Percentiles rank a stretch among this genome's conserved stretches.
phyloP scores from a whole-genome alignment of 2,888 invertebrate genomes.

The Gasteruption jaculator region DNA sequence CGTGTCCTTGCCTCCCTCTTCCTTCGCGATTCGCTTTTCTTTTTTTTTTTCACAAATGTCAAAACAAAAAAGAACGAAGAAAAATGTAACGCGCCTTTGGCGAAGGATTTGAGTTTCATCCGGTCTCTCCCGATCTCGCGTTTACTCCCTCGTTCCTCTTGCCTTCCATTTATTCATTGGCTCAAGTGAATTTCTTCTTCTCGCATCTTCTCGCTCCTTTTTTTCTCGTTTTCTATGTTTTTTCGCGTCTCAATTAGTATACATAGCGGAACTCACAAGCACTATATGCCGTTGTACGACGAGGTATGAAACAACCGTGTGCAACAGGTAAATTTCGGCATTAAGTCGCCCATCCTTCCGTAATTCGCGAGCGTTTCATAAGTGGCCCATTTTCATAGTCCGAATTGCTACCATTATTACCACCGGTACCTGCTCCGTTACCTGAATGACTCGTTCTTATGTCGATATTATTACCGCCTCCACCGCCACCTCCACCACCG shows the following conservation, averaged over 20 bases:
- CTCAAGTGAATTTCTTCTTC: conserved; percentile 13
- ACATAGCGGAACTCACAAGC: conserved; percentile 32
- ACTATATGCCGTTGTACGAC: conserved; percentile 39
- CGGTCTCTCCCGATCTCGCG: no score
- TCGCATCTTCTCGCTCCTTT: conserved; percentile 12
- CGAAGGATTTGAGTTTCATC: no score
- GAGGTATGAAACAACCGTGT: conserved; percentile 32
- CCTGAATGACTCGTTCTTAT: conserved; percentile 54
- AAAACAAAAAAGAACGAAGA: conserved; percentile 5
- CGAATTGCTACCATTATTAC: conserved; percentile 47
- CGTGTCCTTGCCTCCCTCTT: neutral
- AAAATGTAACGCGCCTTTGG: no score
- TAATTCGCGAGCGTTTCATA: conserved; percentile 82
- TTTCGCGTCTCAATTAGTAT: neutral
- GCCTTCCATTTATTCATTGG: conserved; percentile 11
- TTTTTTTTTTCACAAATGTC: conserved; percentile 12
- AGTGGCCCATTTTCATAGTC: conserved; percentile 65
- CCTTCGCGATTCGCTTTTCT: neutral
- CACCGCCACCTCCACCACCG: conserved; percentile 51
- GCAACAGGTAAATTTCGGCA: conserved; percentile 31
- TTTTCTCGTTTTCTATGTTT: conserved; percentile 7
- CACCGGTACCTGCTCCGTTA: conserved; percentile 51
- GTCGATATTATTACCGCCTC: conserved; percentile 49
- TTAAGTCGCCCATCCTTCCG: conserved; percentile 91
- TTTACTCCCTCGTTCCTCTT: conserved; percentile 6